Base-by-base conservation (phyloP, 2,797 vertebrate species). In the Tokudaia muenninki region DNA sequence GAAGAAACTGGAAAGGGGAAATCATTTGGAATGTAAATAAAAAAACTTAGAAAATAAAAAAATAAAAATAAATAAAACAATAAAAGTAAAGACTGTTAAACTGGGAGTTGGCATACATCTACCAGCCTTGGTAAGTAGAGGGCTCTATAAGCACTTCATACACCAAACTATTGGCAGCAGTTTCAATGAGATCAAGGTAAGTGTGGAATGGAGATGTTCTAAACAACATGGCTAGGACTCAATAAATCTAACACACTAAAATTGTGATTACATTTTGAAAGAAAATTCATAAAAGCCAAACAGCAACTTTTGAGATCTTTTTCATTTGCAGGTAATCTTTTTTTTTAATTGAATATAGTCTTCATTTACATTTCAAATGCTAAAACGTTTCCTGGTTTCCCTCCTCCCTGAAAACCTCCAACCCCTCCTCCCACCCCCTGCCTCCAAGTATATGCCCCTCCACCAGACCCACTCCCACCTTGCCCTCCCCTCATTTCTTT, bases 141-240 rank as follows among this genome's bases (percentile, higher is more conserved):
- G 94, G 98, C 96, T 97, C 97, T 37, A 97, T 97, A 98, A 98
- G 98, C 97, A 96, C 91, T 97, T 98, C 96, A 97, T 34, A 97
- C 83, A 94, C n/a, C 67, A 72, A 72, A 72, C n/a, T 72, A 72
- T 22, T 37, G 8, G 70, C n/a, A 37, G 19, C 10, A 70, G 70
- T 72, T 37, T 72, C 8, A 72, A 72, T 10, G 17, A n/a, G 70
- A 72, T 11, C n/a, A 37, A 72, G 19, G 70, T 72, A 72, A 72
- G 16, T 37, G 17, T 37, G 3, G 70, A 72, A 37, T 72, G 70
- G 6, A 72, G n/a, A 72, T 72, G 70, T 37, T 72, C 70, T 72
- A 37, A 37, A 72, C 17, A 37, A 72, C 8, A 72, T 37, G 70
- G n/a, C 19, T 37, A 21, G 19, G 19, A 37, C n/a, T 72, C 70